Conservation (phyloP, 2,888 invertebrate species). For the Eurois occulta region DNA sequence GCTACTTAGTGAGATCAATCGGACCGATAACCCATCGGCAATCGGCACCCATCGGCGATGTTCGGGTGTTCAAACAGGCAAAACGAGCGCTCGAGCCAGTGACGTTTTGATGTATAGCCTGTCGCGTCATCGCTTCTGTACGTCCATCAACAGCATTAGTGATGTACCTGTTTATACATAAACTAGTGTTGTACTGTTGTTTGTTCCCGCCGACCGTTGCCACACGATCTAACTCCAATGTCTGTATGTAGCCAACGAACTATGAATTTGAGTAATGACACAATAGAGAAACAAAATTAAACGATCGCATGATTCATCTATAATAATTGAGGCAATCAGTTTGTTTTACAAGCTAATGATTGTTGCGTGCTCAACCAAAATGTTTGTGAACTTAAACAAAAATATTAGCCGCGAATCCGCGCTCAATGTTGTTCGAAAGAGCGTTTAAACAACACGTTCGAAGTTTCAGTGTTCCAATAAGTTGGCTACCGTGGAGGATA, state of each 20-base stretch:
- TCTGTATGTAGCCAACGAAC: constrained; percentile 57
- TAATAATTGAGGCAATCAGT: constrained; percentile 76
- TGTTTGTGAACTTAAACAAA: constrained; percentile 42
- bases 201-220: constrained; percentile 61
- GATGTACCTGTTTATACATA: constrained; percentile 45
- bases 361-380: constrained; percentile 70
- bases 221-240: constrained; percentile 32
- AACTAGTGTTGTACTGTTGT: constrained; percentile 33
- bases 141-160: constrained; percentile 72
- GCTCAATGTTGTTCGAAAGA: constrained; percentile 42
- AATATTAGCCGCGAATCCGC: constrained; percentile 28
- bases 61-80: constrained; percentile 68
- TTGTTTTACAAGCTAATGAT: constrained; percentile 71
- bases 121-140: constrained; percentile 82
- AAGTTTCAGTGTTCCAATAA: constrained; percentile 36
- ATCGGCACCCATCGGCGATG: constrained; percentile 68
- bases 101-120: constrained; percentile 84
- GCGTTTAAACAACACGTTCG: constrained; percentile 41
- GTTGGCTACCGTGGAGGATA: constrained; percentile 59
- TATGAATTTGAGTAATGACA: constrained; percentile 72
- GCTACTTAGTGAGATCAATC: constrained; percentile 76
- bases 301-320: constrained; percentile 73
- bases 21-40: constrained; percentile 73
- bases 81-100: constrained; percentile 57
- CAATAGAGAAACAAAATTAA: constrained; percentile 68